Evolutionary conservation across 2,113 vertebrate genomes (phyloP).

Genomic region (Clarias macrocephalus): DNA sequence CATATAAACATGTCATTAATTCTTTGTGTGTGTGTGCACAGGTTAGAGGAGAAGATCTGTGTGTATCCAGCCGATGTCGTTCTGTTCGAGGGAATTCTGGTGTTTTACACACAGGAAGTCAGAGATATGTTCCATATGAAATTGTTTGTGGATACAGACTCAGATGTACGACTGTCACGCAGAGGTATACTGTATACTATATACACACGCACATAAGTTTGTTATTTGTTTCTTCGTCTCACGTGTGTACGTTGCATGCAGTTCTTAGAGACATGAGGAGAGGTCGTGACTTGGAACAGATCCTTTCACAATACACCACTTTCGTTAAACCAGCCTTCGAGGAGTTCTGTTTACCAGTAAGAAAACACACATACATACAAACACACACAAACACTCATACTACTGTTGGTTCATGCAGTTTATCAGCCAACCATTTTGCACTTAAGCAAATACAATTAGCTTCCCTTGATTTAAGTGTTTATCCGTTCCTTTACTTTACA

Average conservation of each 20-base stretch:
- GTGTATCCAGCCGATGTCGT: constrained; percentile 92
- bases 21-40: constrained; percentile 65
- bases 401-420: not conserved
- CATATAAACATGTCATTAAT: not conserved
- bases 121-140: constrained; percentile 98
- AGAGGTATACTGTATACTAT: constrained; percentile 73
- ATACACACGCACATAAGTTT: not conserved
- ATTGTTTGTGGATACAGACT: constrained; percentile 96
- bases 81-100: constrained; percentile 93
- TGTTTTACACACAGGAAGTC: constrained; percentile 92
- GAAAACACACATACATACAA: constrained; percentile 27
- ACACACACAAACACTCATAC: not conserved
- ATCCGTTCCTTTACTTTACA: not conserved
- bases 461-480: not conserved
- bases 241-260: constrained; percentile 52
- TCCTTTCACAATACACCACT: constrained; percentile 92
- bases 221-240: not conserved
- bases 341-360: constrained; percentile 93
- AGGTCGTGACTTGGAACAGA: constrained; percentile 94
- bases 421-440: not conserved
- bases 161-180: constrained; percentile 89
- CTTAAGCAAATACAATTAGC: not conserved
- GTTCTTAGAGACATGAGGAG: constrained; percentile 92
- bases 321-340: constrained; percentile 98
- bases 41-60: constrained; percentile 81